Evolutionary conservation across 2,888 invertebrate species (phyloP).

Genomic region (Megalurothrips usitatus): DNA sequence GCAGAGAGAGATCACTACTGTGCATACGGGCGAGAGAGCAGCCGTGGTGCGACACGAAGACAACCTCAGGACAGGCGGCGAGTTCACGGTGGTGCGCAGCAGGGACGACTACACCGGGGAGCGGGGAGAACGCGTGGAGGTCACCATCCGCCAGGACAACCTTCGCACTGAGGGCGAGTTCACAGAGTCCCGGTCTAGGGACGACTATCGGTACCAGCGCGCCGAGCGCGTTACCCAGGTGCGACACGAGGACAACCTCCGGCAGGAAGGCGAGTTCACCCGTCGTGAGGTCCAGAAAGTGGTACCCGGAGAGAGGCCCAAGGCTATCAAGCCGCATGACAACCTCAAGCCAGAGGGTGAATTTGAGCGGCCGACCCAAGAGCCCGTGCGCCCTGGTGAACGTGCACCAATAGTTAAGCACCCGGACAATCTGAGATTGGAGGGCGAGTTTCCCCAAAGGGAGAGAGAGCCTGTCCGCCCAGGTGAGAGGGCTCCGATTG

Average conservation of each 20-base stretch:
- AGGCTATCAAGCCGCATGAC: constrained; percentile 48
- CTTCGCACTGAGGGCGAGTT: constrained; percentile 55
- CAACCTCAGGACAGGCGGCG: constrained; percentile 57
- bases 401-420: constrained; percentile 44
- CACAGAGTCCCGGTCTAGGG: constrained; percentile 39
- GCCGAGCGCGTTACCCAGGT: constrained; percentile 42
- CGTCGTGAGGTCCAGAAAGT: constrained; percentile 41
- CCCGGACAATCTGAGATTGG: constrained; percentile 53
- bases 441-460: constrained; percentile 50
- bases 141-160: constrained; percentile 49
- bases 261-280: constrained; percentile 56
- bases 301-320: constrained; percentile 41
- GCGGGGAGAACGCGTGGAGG: constrained; percentile 43
- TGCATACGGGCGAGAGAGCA: constrained; percentile 49
- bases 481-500: constrained; percentile 49
- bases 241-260: constrained; percentile 42
- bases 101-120: constrained; percentile 53
- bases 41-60: constrained; percentile 53
- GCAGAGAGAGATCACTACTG: constrained; percentile 43
- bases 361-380: constrained; percentile 51
- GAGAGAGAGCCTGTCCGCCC: constrained; percentile 39
- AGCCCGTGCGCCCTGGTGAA: constrained; percentile 43
- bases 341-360: constrained; percentile 54
- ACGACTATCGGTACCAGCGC: constrained; percentile 44
- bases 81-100: constrained; percentile 53